A percentile compares a stretch with the other conserved stretches of the same genome.
These are phyloP conservation scores for Dipus sagitta DNA, from an alignment of 2,797 vertebrate species.

Conservation along the genomic window DNA sequence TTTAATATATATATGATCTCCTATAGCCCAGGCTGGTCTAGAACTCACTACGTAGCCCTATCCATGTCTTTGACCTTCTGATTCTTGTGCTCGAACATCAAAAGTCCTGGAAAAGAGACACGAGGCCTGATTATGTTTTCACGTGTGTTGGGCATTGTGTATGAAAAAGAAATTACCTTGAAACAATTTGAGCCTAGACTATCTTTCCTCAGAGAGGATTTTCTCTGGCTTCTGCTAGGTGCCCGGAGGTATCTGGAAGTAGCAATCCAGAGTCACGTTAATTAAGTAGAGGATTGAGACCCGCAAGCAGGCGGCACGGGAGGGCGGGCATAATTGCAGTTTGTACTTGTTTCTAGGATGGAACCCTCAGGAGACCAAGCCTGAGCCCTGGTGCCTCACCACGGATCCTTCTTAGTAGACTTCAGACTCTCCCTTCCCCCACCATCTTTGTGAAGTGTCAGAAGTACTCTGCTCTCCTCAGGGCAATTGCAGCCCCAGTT, in stretches of 20 bases:
- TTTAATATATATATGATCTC: background rate
- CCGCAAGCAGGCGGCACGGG: background rate
- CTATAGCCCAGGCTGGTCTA: background rate
- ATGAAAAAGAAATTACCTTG: constrained; percentile 35
- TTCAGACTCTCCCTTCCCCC: background rate
- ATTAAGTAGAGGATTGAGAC: background rate
- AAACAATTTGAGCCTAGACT: background rate
- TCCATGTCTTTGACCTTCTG: background rate
- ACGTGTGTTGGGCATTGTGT: background rate
- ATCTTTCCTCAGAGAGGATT: background rate
- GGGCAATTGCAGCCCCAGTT: background rate
- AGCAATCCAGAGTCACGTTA: background rate
- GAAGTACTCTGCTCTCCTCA: background rate
- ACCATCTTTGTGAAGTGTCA: background rate
- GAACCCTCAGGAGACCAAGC: background rate
- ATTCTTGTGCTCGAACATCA: background rate
- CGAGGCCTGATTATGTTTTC: constrained; percentile 3
- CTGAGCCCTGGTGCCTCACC: background rate
- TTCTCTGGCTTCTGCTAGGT: constrained; percentile 19
- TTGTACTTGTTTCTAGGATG: background rate
- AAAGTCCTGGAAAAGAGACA: background rate
- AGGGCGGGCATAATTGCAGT: background rate
- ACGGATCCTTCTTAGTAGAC: background rate
- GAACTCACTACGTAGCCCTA: background rate
- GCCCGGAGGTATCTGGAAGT: background rate